Evolutionary conservation across 1,140 invertebrate species (phyloP), one percentile per base, ranked within the genome.

Genomic region (Brachionus asplanchnoidis): DNA sequence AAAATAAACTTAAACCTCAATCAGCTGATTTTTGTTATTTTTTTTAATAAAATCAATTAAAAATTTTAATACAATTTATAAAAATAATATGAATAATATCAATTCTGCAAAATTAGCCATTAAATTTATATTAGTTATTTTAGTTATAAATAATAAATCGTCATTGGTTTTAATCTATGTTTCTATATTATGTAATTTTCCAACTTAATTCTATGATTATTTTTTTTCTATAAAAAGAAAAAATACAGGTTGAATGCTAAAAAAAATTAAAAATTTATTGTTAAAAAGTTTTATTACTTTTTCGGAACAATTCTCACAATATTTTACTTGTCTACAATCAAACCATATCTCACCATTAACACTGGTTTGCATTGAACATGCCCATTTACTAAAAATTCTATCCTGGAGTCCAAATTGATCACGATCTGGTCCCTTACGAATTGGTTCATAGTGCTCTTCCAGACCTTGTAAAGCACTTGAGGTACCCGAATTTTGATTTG

Each of bases 361-460:
- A 46, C 79, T 82, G 3, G 65, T 60, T 68, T 82, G 53, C 79
- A 82, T 82, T 26, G 65, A 60, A 65, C 79, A 82, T 5, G 79
- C 79, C 79, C 79, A 82, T 32, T 82, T 82, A 26, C 79, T 82
- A 65, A 82, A 82, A 12, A 82, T 20, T 65, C 79, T 40, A 60
- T 82, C 79, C 40, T 82, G 79, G 1, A 82, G 32, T 44, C 53
- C 65, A 12, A 82, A 82, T 26, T 82, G 79, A 46, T 82, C 79
- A 20, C 79, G 79, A 82, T 82, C 79, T 9, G 79, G 53, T 60
- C 79, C 79, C 40, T 82, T 82, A 36, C 79, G 20, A 40, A 68
- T 82, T 23, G 79, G 79, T 44, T 82, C 79, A 46, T 82, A 82
- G 20, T 82, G 79, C 12, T 82, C 79, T 65, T 82, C 79, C 9